These are phyloP conservation scores for Limosa lapponica DNA, from an alignment of 2,797 vertebrate species.

Conservation along the genomic window DNA sequence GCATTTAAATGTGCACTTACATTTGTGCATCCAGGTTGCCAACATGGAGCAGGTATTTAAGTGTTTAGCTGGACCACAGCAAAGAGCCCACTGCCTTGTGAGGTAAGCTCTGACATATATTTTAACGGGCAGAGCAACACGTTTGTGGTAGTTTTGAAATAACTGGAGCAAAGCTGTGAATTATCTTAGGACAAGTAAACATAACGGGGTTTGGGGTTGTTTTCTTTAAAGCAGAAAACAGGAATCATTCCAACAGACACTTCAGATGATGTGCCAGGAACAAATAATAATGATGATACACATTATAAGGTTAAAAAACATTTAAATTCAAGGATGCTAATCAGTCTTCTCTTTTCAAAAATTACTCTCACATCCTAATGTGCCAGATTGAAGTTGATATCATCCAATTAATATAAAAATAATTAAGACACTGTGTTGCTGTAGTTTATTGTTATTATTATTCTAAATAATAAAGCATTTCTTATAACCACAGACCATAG, in stretches of 20 bases:
- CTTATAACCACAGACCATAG: not conserved
- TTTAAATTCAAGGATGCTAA: not conserved
- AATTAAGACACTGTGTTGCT: not conserved
- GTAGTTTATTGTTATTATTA: not conserved
- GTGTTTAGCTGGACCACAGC: not conserved
- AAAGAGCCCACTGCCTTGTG: not conserved
- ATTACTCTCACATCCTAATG: not conserved
- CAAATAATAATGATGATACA: not conserved
- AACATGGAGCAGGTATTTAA: not conserved
- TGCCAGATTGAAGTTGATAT: not conserved
- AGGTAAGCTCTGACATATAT: not conserved
- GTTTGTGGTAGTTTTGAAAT: not conserved
- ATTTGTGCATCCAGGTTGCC: not conserved
- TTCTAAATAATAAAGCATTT: not conserved
- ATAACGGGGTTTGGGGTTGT: not conserved
- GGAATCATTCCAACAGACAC: not conserved
- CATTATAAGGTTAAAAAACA: not conserved
- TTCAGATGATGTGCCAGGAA: not conserved
- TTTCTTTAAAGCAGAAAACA: not conserved
- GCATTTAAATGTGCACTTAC: not conserved
- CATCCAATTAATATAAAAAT: not conserved
- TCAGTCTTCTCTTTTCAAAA: not conserved
- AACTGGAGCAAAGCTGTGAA: not conserved
- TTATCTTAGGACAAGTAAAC: not conserved
- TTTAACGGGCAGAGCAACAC: not conserved